phyloP scores from a whole-genome alignment of 2,113 vertebrate genomes.

The Carassius gibelio region DNA sequence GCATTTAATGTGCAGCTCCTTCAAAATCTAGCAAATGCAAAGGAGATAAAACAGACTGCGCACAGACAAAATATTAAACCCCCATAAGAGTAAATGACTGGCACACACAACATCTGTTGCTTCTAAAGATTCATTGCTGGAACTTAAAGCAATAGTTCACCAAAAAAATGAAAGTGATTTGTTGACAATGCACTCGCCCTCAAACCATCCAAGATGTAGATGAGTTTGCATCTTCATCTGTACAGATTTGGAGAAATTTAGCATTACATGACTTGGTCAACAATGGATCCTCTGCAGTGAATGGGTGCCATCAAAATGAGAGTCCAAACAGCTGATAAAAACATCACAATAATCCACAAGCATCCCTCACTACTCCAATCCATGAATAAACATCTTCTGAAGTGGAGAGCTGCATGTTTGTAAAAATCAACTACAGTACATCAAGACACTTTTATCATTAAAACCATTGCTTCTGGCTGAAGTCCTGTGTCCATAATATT shows the following conservation, averaged over 20 bases:
- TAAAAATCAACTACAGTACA: too few relatives aligned
- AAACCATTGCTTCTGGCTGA: too few relatives aligned
- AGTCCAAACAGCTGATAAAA: not conserved
- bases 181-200: not conserved
- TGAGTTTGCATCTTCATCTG: not conserved
- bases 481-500: too few relatives aligned
- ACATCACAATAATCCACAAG: too few relatives aligned
- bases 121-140: not conserved
- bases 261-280: too few relatives aligned
- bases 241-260: not conserved
- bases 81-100: slow-evolving; percentile 1
- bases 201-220: not conserved
- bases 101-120: not conserved
- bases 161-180: not conserved
- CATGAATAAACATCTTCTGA: too few relatives aligned
- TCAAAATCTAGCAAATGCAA: not conserved
- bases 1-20: not conserved
- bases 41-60: not conserved
- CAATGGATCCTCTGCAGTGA: too few relatives aligned
- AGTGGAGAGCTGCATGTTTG: too few relatives aligned
- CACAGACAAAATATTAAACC: not conserved
- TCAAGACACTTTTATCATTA: too few relatives aligned
- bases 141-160: not conserved
- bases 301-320: too few relatives aligned
- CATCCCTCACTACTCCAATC: too few relatives aligned